Conservation (phyloP, 2,797 vertebrate genomes). For the Helicolenus hilgendorfi region DNA sequence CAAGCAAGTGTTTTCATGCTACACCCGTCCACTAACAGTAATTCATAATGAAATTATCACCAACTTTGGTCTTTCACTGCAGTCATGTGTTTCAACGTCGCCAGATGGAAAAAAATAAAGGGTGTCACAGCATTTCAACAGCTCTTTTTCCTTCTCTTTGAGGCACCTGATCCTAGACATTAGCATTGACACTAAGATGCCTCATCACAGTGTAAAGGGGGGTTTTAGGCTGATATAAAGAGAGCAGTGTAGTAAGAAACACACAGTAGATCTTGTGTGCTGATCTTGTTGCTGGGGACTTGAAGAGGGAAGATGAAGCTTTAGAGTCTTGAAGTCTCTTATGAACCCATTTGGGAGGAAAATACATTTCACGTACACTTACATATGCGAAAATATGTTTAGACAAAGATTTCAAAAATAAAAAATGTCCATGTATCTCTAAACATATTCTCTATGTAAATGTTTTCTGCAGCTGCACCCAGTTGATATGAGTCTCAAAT, state of each 20-base stretch:
- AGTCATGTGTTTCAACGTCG: background rate
- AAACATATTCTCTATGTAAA: background rate
- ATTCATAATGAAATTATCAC: conserved; percentile 20
- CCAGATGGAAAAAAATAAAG: background rate
- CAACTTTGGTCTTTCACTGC: background rate
- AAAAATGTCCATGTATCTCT: background rate
- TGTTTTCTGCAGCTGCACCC: background rate
- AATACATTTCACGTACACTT: background rate
- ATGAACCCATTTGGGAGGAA: background rate
- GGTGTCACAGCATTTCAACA: background rate
- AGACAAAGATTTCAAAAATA: background rate
- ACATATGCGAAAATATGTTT: background rate
- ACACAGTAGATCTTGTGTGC: conserved; percentile 67
- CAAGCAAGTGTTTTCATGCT: background rate
- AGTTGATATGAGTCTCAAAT: background rate
- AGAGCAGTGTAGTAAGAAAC: conserved; percentile 60
- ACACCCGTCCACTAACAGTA: background rate
- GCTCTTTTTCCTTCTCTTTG: background rate
- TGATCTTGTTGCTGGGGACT: conserved; percentile 28
- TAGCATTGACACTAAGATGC: conserved; percentile 29
- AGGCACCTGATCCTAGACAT: conserved; percentile 1
- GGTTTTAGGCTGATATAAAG: conserved; percentile 59
- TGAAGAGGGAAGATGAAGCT: background rate
- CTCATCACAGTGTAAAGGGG: conserved; percentile 29
- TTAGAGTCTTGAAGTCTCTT: background rate